Conservation (phyloP, 2,113 vertebrate genomes). For the Canis aureus region DNA sequence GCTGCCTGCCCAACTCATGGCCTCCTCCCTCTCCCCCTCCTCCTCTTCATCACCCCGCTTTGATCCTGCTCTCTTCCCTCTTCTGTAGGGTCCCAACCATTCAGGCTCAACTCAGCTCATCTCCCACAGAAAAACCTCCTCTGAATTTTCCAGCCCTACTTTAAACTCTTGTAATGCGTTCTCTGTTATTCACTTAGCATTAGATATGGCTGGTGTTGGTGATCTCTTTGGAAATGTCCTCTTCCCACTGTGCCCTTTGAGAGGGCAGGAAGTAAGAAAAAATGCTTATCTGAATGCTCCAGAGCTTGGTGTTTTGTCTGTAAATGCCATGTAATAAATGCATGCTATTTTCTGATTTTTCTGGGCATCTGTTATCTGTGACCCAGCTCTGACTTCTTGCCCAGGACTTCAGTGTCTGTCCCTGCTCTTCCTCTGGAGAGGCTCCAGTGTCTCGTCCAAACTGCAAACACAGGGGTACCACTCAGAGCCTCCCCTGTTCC, state of each 20-base stretch:
- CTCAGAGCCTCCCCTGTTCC: neutral
- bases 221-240: neutral
- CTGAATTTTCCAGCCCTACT: neutral
- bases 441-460: neutral
- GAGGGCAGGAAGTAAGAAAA: neutral
- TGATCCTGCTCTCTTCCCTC: neutral
- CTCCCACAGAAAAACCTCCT: neutral
- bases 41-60: neutral
- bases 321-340: neutral
- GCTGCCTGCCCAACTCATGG: neutral
- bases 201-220: neutral
- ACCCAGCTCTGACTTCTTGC: neutral
- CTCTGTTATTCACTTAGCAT: neutral
- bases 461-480: neutral
- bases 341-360: neutral
- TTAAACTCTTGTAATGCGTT: neutral
- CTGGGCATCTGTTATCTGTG: neutral
- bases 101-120: neutral
- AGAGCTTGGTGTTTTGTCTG: neutral
- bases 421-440: neutral
- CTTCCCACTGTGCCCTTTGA: neutral
- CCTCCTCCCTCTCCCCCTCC: neutral
- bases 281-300: neutral
- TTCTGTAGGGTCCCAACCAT: neutral
- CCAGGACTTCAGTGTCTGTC: neutral